phyloP scores from a whole-genome alignment of 1,140 invertebrate genomes.

The Drosophila burlai region DNA sequence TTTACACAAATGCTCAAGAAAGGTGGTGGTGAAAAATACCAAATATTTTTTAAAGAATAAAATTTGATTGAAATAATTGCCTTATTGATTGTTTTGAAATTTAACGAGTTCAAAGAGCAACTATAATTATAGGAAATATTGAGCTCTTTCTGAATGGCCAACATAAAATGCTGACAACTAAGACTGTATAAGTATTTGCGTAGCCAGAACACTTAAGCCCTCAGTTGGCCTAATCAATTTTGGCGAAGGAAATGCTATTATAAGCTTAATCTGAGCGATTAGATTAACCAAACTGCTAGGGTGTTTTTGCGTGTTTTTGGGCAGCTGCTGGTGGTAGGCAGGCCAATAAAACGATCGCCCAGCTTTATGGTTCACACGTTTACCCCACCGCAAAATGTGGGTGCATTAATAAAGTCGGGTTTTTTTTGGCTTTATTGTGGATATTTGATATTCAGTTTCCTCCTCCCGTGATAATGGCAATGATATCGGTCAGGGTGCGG shows the following conservation, averaged over 20 bases:
- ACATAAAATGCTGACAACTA: not conserved
- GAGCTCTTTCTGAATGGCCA: not conserved
- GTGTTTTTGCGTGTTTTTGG: constrained; percentile 39
- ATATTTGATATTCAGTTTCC: constrained; percentile 19
- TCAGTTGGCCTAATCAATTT: constrained; percentile 26
- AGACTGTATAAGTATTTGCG: not conserved
- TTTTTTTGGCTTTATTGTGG: constrained; percentile 28
- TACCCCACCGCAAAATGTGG: constrained; percentile 5
- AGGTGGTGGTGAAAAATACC: not conserved
- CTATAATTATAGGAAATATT: not conserved
- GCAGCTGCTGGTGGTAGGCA: constrained; percentile 24
- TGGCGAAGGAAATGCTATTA: constrained; percentile 41
- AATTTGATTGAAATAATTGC: too few species aligned
- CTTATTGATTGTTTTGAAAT: too few species aligned
- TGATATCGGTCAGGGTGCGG: constrained; percentile 52
- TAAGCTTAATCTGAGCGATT: constrained; percentile 64
- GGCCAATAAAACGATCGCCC: constrained; percentile 23
- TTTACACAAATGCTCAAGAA: not conserved
- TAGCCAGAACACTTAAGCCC: not conserved
- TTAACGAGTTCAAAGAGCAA: not conserved
- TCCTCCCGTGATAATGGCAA: constrained; percentile 53
- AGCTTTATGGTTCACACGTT: constrained; percentile 32
- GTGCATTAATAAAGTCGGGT: constrained; percentile 11
- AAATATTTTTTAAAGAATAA: not conserved
- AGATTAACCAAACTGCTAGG: constrained; percentile 57